Conservation (phyloP, 2,113 vertebrate genomes). For the Ctenodactylus gundi region DNA sequence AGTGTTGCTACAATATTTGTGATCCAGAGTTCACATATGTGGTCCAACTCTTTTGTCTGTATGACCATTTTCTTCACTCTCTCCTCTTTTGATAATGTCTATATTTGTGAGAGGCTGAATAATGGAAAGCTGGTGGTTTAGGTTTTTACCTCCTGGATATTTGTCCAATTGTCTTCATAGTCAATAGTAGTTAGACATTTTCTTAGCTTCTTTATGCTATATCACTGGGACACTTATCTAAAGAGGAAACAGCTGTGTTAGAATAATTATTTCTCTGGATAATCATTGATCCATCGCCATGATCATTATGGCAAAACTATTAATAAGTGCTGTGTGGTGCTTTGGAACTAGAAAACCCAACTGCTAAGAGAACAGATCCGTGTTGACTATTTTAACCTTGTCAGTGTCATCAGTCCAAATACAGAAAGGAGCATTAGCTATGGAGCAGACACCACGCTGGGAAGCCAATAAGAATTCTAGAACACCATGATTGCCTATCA, state of each 20-base stretch:
- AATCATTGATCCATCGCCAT: neutral
- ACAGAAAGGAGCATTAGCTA: neutral
- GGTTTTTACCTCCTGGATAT: neutral
- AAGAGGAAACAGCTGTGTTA: neutral
- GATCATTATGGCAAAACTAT: neutral
- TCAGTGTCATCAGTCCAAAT: neutral
- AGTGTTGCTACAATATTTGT: neutral
- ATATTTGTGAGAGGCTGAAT: neutral
- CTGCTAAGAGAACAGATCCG: neutral
- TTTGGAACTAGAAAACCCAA: neutral
- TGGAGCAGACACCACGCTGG: neutral
- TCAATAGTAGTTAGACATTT: neutral
- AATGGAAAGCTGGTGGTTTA: neutral
- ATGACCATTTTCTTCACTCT: neutral
- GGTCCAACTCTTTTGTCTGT: neutral
- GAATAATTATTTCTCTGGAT: neutral
- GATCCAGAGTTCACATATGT: neutral
- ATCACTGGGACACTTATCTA: neutral
- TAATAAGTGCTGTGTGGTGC: neutral
- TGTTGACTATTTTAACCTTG: neutral
- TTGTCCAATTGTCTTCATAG: neutral
- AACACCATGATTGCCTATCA: neutral
- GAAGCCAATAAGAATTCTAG: neutral
- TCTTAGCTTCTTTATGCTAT: neutral
- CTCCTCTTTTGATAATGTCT: neutral